Conservation (phyloP, 2,113 vertebrate genomes). For the Heterochromis multidens region DNA sequence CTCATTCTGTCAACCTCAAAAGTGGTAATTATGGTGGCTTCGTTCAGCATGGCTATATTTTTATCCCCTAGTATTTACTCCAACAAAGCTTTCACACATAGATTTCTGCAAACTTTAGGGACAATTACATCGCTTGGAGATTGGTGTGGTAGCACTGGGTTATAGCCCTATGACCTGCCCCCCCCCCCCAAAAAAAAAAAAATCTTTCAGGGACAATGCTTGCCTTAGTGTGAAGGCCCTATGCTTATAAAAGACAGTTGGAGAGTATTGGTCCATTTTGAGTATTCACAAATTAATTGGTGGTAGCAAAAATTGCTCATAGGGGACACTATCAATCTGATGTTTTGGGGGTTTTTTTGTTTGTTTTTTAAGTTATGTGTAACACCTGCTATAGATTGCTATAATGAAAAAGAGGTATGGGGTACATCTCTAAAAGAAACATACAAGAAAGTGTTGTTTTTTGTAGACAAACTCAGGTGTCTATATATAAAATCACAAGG, state of each 20-base stretch:
- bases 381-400: not conserved
- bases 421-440: too few relatives aligned
- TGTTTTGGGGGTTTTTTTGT: not conserved
- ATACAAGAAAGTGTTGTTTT: too few relatives aligned
- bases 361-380: not conserved
- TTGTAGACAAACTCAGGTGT: too few relatives aligned
- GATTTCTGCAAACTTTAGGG: slow-evolving; percentile 23
- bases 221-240: not conserved
- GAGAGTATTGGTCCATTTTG: not conserved
- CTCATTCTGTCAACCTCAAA: slow-evolving; percentile 46
- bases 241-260: not conserved
- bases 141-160: slow-evolving; percentile 22
- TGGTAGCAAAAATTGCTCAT: not conserved
- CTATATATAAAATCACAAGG: too few relatives aligned
- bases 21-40: slow-evolving; percentile 60
- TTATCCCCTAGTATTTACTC: slow-evolving; percentile 54
- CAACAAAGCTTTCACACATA: slow-evolving; percentile 38
- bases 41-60: slow-evolving; percentile 59
- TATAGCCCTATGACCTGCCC: not conserved
- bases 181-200: not conserved
- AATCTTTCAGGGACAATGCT: not conserved
- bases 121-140: slow-evolving; percentile 34
- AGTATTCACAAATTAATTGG: not conserved
- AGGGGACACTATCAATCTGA: not conserved
- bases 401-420: not conserved